These are phyloP conservation scores for human (Homo sapiens) DNA, from an alignment of 2,113 vertebrate genomes.

Conservation along the genomic window GRCh38 chr9:82258001-82258500, in stretches of 20 bases:
- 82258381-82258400: neutral
- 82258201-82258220: slow-evolving; percentile 27
- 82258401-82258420: neutral
- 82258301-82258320: neutral
- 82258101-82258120: slow-evolving; percentile 58
- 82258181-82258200: neutral
- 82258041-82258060: slow-evolving; percentile 35
- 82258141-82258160: neutral
- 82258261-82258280: slow-evolving; percentile 57
- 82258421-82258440: neutral
- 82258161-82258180: slow-evolving; percentile 21
- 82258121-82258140: slow-evolving; percentile 56
- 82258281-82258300: slow-evolving; percentile 10
- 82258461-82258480: neutral
- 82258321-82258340: neutral
- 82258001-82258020: slow-evolving; percentile 54
- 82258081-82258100: slow-evolving; percentile 44
- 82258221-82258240: slow-evolving; percentile 42
- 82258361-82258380: neutral
- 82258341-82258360: neutral
- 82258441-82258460: neutral
- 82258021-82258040: slow-evolving; percentile 56
- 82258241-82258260: slow-evolving; percentile 34
- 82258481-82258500: neutral
- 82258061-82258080: slow-evolving; percentile 51